Evolutionary conservation across 2,113 vertebrate genomes (phyloP).

Genomic region (Erythrolamprus reginae): DNA sequence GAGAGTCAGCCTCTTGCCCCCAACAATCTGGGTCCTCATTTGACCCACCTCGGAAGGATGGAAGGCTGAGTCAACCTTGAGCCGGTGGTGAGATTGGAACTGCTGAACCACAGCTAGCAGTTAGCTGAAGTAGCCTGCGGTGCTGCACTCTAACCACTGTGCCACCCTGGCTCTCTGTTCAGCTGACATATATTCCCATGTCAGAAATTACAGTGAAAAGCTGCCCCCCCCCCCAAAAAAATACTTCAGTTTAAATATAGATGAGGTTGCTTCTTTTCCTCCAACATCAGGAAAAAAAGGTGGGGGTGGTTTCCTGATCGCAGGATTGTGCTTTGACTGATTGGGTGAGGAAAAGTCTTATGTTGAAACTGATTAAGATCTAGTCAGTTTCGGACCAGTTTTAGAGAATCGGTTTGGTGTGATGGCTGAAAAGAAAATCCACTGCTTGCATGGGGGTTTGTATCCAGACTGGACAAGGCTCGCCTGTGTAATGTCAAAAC

Average conservation of each 20-base stretch:
- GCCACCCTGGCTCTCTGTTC: too few species aligned
- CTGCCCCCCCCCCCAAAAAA: background rate
- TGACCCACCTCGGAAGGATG: too few species aligned
- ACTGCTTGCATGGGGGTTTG: background rate
- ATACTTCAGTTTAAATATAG: background rate
- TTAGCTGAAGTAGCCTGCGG: too few species aligned
- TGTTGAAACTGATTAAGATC: background rate
- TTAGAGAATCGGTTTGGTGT: background rate
- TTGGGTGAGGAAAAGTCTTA: background rate
- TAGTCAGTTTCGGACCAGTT: background rate
- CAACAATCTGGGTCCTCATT: too few species aligned
- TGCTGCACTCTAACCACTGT: too few species aligned
- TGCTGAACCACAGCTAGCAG: too few species aligned
- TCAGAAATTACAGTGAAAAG: background rate
- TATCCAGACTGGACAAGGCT: background rate
- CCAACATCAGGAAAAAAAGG: background rate
- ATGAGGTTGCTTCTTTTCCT: accelerated
- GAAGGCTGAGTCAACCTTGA: too few species aligned
- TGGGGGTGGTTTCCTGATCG: background rate
- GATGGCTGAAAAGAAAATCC: background rate
- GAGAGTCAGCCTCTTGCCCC: too few species aligned
- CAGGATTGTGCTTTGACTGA: background rate
- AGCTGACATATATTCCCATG: too few species aligned
- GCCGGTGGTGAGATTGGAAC: too few species aligned
- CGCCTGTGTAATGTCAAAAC: background rate